Percentiles rank a stretch among this genome's conserved stretches.
Conservation (phyloP, 2,797 vertebrate genomes). For the Trematomus bernacchii region DNA sequence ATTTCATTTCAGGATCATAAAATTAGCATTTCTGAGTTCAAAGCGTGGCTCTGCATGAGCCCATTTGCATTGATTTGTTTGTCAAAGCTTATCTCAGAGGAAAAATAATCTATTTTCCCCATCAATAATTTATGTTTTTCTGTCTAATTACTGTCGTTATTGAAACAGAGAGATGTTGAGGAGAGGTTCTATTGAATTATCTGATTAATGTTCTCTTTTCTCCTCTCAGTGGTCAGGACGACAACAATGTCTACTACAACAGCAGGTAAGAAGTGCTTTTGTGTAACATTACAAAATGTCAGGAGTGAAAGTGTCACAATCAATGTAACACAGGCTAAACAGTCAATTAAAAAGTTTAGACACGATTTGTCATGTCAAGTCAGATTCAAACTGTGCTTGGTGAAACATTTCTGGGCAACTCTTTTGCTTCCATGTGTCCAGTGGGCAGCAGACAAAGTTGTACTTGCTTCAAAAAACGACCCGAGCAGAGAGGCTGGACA, state of each 20-base stretch:
- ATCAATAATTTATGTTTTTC: constrained; percentile 52
- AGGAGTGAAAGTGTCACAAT: background rate
- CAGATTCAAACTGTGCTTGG: background rate
- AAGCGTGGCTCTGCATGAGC: constrained; percentile 21
- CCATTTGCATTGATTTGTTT: constrained; percentile 55
- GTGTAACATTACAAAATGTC: constrained; percentile 33
- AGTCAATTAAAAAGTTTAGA: background rate
- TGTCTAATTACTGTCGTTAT: constrained; percentile 62
- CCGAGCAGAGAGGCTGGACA: constrained; percentile 4
- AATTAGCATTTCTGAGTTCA: constrained; percentile 39
- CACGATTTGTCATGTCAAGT: background rate
- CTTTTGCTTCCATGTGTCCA: constrained; percentile 20
- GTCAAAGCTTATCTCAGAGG: constrained; percentile 37
- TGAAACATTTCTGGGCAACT: background rate
- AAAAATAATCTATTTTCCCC: constrained; percentile 51
- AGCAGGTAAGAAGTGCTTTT: constrained; percentile 69
- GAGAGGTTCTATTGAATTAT: constrained; percentile 52
- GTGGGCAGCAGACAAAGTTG: constrained; percentile 17
- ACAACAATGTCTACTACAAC: constrained; percentile 78
- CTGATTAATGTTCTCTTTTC: constrained; percentile 56
- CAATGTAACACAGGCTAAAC: background rate
- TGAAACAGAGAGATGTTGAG: constrained; percentile 53
- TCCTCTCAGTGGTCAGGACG: constrained; percentile 77
- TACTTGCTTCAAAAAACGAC: constrained; percentile 20
- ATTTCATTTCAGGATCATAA: constrained; percentile 9